A percentile compares a stretch with the other conserved stretches of the same genome.
These are phyloP conservation scores for Bucorvus abyssinicus DNA, from an alignment of 2,797 vertebrate genomes.

Conservation along the genomic window DNA sequence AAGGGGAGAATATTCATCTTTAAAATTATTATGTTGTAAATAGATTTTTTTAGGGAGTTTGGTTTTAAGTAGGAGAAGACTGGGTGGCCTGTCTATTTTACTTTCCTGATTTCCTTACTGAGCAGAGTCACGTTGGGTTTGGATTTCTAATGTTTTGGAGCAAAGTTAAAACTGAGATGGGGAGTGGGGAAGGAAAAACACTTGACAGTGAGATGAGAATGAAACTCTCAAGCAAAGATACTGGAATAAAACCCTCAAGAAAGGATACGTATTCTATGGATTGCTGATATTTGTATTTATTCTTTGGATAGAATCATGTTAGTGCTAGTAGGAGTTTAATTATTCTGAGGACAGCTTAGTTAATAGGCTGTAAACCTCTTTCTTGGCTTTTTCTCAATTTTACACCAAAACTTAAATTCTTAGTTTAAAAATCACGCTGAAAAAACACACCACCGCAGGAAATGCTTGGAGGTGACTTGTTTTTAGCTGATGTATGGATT, in stretches of 20 bases:
- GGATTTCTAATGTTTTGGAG: neutral
- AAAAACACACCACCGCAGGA: neutral
- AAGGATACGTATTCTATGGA: neutral
- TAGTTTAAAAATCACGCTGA: neutral
- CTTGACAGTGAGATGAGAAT: neutral
- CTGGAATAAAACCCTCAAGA: neutral
- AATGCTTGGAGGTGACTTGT: neutral
- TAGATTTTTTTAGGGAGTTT: neutral
- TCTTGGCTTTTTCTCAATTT: neutral
- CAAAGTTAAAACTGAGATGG: neutral
- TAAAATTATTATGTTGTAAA: neutral
- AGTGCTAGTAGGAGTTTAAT: neutral
- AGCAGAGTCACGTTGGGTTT: neutral
- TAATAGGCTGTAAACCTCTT: neutral
- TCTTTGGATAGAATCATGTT: neutral
- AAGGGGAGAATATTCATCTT: neutral
- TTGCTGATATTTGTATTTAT: neutral
- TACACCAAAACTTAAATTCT: neutral
- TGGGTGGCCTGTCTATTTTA: neutral
- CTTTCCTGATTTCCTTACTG: neutral
- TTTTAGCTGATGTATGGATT: neutral
- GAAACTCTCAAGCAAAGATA: neutral
- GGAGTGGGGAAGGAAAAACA: neutral
- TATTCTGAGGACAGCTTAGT: neutral
- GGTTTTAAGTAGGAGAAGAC: neutral